Evolutionary conservation across 1,140 invertebrate genomes (phyloP), one percentile per base, ranked within the genome.

Genomic region (Drosophila kikkawai): DNA sequence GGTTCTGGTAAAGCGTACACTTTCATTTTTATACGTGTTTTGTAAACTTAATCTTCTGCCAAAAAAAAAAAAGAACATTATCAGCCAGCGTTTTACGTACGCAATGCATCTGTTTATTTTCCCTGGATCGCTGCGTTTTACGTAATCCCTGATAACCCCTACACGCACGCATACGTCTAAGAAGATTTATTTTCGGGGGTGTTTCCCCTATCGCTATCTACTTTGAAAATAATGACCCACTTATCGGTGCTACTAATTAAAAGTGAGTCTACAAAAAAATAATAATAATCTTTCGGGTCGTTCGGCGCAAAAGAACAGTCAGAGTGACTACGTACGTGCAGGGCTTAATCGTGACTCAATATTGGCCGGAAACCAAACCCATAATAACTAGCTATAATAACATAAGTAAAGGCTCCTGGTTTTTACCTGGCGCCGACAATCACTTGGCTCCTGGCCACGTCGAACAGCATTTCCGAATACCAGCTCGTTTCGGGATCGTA

Each of bases 371-470:
- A 85, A 66, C 48, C 0, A 15, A 58, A 42, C 44, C 41, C 37
- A 39, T 70, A 51, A 48, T 19, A 55, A 45, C 29, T 39, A 32
- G 37, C 26, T 26, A 36, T n/a, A 55, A 45, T 17, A 19, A 50
- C 36, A 56, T 56, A 39, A 39, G 53, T 56, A 56, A 71, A 44
- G 67, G 39, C 37, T 45, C 13, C n/a, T 26, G 26, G 19, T 12
- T 91, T 93, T 95, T 94, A 97, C 96, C 96, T 95, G 65, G 96
- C 96, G 61, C 96, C 96, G 71, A 97, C 96, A 68, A 97, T 94
- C 66, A 98, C 94, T 93, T 97, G 97, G 91, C 96, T 96, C 87
- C 96, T 95, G 53, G 96, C 95, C 34, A 97, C 95, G 93, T 98
- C 97, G 92, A 97, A 97, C 26, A 97, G 93, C 84, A 97, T 93